Base-by-base conservation (phyloP, 2,113 vertebrate genomes). In the Junco hyemalis region DNA sequence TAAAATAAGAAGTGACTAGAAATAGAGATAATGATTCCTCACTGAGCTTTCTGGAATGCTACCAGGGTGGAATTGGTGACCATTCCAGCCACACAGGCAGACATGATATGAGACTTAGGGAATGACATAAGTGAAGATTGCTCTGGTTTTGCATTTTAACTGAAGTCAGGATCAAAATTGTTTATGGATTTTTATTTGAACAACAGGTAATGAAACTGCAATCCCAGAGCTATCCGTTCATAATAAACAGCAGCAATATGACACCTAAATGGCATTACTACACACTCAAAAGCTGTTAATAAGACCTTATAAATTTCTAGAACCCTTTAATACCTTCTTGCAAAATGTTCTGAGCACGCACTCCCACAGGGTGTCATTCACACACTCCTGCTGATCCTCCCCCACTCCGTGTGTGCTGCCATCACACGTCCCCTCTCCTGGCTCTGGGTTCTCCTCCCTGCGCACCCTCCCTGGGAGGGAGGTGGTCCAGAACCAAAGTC, bases 321-420 rank as follows among this genome's bases (percentile, higher is more conserved):
- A 10, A 28, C 38, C 9, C 11, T 36, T 88, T 63, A n/a, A 38
- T 12, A 50, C 25, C 6, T 42, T 38, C 26, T 51, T 12, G 40
- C 18, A 31, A 13, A n/a, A 28, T 11, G 15, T 53, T 68, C 20
- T 19, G 10, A 73, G 20, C 2, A 1, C 4, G 11, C 24, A 9
- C 31, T 48, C 42, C 22, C 66, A 29, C 47, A 3, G 0, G 1
- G 5, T 8, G 44, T 4, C 1, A 5, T 28, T 72, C 35, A 45
- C 36, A 31, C 12, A 3, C 35, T n/a, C 23, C 21, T 14, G 8
- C 1, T 18, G 48, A 16, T 18, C 42, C 51, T n/a, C 8, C 5
- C 23, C 33, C 51, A 13, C 19, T 1, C 35, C 8, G 0, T 15
- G 23, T 36, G 53, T 50, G 38, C 33, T 64, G 24, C 45, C 51